Evolutionary conservation across 2,888 invertebrate genomes (phyloP).

Genomic region (Odiellus spinosus): DNA sequence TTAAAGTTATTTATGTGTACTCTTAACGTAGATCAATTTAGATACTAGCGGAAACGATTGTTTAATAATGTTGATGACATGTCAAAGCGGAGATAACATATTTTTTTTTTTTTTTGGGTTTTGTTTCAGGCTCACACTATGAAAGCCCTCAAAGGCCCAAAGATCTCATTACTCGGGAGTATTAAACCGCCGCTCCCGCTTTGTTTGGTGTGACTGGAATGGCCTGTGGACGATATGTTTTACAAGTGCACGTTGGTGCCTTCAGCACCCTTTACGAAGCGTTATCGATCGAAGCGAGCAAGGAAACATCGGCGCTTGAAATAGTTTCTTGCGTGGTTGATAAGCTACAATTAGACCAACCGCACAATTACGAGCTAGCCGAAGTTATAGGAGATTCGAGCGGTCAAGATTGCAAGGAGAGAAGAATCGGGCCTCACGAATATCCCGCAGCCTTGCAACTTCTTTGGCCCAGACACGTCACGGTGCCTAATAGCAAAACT

Average conservation of each 20-base stretch:
- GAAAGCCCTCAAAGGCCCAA: no score
- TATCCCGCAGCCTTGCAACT: constrained; percentile 36
- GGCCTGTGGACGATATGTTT: constrained; percentile 40
- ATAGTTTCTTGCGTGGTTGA: constrained; percentile 77
- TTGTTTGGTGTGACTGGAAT: neutral
- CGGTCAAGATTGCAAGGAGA: constrained; percentile 84
- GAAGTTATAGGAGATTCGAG: constrained; percentile 25
- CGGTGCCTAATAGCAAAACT: neutral
- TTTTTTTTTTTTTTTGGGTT: no score
- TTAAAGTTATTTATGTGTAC: no score
- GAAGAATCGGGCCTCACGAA: constrained; percentile 55
- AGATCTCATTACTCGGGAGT: no score
- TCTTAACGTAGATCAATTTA: no score
- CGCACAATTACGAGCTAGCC: constrained; percentile 52
- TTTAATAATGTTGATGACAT: no score
- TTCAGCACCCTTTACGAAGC: constrained; percentile 75
- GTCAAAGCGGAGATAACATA: no score
- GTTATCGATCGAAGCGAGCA: constrained; percentile 74
- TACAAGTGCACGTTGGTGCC: constrained; percentile 76
- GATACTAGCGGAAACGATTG: no score
- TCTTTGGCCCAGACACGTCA: constrained; percentile 31
- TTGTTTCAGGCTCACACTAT: no score
- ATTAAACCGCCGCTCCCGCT: no score
- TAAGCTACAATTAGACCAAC: constrained; percentile 39
- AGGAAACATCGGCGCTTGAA: constrained; percentile 79